These are phyloP conservation scores for Adoxophyes honmai DNA, from an alignment of 1,140 invertebrate species.

Conservation along the genomic window DNA sequence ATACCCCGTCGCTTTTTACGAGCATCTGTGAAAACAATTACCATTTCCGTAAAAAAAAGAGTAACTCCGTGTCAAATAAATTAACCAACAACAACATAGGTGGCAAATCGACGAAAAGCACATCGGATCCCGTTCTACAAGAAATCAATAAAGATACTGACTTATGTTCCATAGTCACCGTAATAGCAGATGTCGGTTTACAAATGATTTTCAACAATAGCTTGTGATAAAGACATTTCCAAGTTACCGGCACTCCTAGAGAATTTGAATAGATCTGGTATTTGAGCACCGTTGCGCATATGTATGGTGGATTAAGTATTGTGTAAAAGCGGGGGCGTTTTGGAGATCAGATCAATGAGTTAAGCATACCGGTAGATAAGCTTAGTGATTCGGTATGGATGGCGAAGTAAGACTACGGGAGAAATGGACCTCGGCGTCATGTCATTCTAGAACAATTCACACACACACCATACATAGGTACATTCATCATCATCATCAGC, in stretches of 20 bases:
- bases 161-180: not conserved
- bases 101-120: slow-evolving; percentile 4
- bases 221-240: slow-evolving; percentile 2
- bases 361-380: too few relatives aligned
- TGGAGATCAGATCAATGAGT: too few relatives aligned
- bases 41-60: too few relatives aligned
- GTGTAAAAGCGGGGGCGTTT: not conserved
- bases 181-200: slow-evolving; percentile 6
- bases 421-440: too few relatives aligned
- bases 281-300: not conserved
- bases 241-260: not conserved
- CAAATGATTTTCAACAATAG: not conserved
- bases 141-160: not conserved
- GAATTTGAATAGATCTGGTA: not conserved
- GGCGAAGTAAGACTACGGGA: too few relatives aligned
- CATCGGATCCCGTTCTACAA: not conserved
- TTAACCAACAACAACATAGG: not conserved
- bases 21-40: too few relatives aligned
- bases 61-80: not conserved
- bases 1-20: too few relatives aligned
- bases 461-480: too few relatives aligned
- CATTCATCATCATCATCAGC: too few relatives aligned
- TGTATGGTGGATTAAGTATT: not conserved
- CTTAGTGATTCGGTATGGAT: too few relatives aligned
- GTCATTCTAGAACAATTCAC: too few relatives aligned